A percentile compares a stretch with the other conserved stretches of the same genome.
Conservation (phyloP, 2,113 vertebrate genomes). For the Hypocryptadius cinnamomeus region DNA sequence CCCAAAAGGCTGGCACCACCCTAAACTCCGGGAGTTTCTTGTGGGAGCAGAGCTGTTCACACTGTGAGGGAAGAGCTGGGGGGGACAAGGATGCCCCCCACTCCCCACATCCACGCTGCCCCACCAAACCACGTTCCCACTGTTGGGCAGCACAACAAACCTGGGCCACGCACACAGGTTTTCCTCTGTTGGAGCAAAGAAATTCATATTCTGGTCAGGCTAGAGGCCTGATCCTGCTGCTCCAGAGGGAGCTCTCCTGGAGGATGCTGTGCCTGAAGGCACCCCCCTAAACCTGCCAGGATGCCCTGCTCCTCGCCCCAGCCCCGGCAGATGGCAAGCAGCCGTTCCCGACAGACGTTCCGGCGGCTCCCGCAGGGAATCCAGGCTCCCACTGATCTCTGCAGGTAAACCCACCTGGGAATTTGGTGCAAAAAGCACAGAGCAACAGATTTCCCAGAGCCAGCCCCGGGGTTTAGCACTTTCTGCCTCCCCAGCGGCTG, state of each 20-base stretch:
- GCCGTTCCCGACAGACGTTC: neutral
- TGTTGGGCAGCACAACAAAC: neutral
- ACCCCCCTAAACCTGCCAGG: neutral
- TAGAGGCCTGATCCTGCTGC: neutral
- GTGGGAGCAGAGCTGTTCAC: fast-evolving
- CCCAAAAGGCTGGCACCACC: neutral
- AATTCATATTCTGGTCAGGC: neutral
- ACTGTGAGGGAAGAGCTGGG: neutral
- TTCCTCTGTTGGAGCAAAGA: neutral
- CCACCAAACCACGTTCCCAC: neutral
- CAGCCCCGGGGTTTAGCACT: neutral
- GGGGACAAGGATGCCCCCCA: fast-evolving
- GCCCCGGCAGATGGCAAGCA: neutral
- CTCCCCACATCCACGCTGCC: neutral
- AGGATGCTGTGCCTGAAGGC: neutral
- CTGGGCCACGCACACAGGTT: neutral
- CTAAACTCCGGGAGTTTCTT: neutral
- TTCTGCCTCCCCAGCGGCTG: neutral
- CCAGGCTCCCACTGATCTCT: neutral
- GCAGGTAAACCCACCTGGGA: neutral
- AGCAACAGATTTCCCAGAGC: neutral
- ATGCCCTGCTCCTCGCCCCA: neutral
- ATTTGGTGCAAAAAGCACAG: neutral
- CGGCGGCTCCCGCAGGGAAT: neutral
- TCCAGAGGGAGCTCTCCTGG: neutral